phyloP scores from a whole-genome alignment of 2,113 vertebrate genomes.

The Pica pica region DNA sequence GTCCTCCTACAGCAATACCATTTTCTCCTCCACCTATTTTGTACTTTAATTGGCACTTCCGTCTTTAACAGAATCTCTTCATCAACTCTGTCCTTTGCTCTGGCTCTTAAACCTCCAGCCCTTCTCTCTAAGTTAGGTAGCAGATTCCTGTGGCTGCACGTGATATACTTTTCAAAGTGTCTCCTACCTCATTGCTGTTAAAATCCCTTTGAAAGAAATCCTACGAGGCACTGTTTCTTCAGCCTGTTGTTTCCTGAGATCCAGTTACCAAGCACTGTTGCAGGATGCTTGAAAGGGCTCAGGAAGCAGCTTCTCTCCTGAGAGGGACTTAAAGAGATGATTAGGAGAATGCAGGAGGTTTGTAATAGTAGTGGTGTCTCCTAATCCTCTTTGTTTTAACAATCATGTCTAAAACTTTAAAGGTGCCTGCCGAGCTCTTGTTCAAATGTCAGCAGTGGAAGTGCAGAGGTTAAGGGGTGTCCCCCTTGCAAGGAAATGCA shows the following conservation, averaged over 20 bases:
- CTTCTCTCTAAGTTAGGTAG: background rate
- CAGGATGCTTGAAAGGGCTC: background rate
- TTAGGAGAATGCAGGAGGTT: background rate
- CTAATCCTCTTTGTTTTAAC: slow-evolving; percentile 11
- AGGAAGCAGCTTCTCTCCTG: background rate
- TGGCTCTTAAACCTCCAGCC: background rate
- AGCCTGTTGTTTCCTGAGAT: background rate
- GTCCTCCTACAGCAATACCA: background rate
- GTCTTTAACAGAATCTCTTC: background rate
- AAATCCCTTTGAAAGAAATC: background rate
- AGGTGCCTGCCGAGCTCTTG: background rate
- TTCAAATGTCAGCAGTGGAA: background rate
- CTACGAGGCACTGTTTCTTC: background rate
- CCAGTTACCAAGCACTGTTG: background rate
- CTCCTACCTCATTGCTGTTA: background rate
- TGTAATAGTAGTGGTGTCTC: background rate
- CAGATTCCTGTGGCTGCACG: background rate
- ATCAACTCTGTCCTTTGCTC: background rate
- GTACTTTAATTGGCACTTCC: background rate
- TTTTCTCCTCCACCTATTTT: background rate
- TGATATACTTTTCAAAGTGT: background rate
- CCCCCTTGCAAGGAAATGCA: background rate
- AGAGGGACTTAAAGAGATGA: background rate
- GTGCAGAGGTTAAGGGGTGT: background rate
- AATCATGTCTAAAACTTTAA: background rate